A percentile compares a stretch with the other conserved stretches of the same genome.
Evolutionary conservation across 2,888 invertebrate species (phyloP).

Genomic region (Rhimphoctona megacephalus): DNA sequence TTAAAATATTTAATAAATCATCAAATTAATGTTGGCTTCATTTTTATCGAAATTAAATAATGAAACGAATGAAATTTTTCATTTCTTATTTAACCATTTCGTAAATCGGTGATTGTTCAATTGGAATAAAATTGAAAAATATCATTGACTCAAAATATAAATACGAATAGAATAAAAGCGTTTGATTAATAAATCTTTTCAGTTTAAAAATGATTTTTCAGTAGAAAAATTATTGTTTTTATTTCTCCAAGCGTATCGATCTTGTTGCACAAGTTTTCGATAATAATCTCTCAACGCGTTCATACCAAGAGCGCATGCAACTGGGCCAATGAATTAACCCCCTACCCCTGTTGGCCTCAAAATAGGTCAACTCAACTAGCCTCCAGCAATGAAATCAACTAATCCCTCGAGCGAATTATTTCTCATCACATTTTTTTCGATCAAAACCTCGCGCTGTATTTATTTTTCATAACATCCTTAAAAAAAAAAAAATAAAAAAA

Average conservation of each 20-base stretch:
- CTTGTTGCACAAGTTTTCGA: constrained; percentile 48
- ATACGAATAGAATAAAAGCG: too few relatives aligned
- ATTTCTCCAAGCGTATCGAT: constrained; percentile 37
- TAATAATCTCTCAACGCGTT: constrained; percentile 38
- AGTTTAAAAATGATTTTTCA: background rate
- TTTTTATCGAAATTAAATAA: background rate
- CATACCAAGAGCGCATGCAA: constrained; percentile 75
- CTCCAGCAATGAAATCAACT: constrained; percentile 67
- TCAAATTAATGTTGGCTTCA: background rate
- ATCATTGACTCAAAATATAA: background rate
- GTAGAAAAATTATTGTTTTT: background rate
- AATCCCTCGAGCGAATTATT: constrained; percentile 41
- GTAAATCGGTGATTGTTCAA: background rate
- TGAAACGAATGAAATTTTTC: background rate
- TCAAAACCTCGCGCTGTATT: constrained; percentile 39
- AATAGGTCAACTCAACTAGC: constrained; percentile 62
- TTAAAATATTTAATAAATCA: background rate
- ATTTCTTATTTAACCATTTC: background rate
- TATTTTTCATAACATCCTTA: background rate
- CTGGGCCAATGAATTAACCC: constrained; percentile 70
- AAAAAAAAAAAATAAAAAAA: background rate
- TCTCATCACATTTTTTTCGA: constrained; percentile 27
- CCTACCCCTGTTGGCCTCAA: constrained; percentile 7
- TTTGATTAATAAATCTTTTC: background rate
- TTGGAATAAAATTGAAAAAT: background rate